These are phyloP conservation scores for Plectropomus leopardus DNA, from an alignment of 2,113 vertebrate species.

Conservation along the genomic window DNA sequence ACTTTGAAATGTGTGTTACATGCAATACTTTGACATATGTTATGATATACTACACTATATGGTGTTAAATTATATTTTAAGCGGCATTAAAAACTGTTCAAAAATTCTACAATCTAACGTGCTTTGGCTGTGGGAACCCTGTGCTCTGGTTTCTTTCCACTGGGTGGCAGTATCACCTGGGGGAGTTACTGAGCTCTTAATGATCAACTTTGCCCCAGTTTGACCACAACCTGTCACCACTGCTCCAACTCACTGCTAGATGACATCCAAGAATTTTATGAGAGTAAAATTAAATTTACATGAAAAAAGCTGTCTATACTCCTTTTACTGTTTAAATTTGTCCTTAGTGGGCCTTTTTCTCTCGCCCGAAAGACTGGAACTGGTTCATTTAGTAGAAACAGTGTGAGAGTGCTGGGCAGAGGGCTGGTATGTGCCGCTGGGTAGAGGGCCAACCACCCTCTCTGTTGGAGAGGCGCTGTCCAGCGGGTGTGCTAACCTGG, in stretches of 20 bases:
- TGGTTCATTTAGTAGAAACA: neutral
- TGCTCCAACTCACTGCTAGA: neutral
- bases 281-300: neutral
- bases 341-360: neutral
- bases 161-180: slow-evolving; percentile 44
- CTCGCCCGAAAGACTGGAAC: too few species aligned
- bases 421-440: slow-evolving; percentile 21
- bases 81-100: too few species aligned
- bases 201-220: slow-evolving; percentile 62
- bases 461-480: neutral
- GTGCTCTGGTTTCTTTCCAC: slow-evolving; percentile 20
- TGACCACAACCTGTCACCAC: slow-evolving; percentile 24
- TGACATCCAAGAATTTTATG: neutral
- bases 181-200: neutral
- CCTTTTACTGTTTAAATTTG: neutral
- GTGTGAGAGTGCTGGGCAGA: neutral
- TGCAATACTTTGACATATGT: too few species aligned
- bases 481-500: slow-evolving; percentile 36
- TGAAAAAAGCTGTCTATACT: neutral
- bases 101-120: too few species aligned
- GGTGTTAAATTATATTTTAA: too few species aligned
- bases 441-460: neutral
- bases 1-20: too few species aligned
- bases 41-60: too few species aligned
- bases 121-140: too few species aligned